A percentile compares a stretch with the other conserved stretches of the same genome.
phyloP scores from a whole-genome alignment of 2,797 vertebrate genomes.

The Hemitrygon akajei region DNA sequence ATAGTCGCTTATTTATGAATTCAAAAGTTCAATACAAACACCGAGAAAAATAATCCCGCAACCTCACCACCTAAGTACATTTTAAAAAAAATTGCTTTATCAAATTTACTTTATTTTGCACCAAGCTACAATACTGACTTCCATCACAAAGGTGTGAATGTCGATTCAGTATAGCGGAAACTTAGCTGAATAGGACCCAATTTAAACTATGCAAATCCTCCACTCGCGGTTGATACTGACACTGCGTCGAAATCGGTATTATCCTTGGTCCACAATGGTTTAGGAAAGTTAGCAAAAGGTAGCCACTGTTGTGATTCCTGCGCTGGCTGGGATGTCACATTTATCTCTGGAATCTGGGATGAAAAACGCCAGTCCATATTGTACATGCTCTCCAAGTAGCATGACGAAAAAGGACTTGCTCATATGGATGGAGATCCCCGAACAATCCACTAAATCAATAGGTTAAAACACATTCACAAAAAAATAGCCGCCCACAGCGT shows the following conservation, averaged over 20 bases:
- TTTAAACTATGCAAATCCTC: neutral
- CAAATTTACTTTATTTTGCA: neutral
- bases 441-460: neutral
- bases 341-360: neutral
- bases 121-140: too few relatives aligned
- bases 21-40: neutral
- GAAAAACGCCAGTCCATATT: neutral
- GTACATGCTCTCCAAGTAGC: neutral
- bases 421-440: neutral
- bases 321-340: neutral
- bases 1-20: neutral
- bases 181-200: neutral
- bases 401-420: neutral
- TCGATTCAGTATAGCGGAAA: neutral
- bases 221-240: neutral
- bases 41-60: neutral
- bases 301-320: neutral
- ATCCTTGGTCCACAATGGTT: neutral
- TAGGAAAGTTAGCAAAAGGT: neutral
- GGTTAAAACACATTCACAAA: neutral
- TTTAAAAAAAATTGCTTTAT: neutral
- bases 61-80: neutral
- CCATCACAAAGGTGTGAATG: neutral
- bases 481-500: neutral
- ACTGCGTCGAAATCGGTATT: neutral